Evolutionary conservation across 2,888 invertebrate genomes (phyloP).

Genomic region (Atherix ibis): DNA sequence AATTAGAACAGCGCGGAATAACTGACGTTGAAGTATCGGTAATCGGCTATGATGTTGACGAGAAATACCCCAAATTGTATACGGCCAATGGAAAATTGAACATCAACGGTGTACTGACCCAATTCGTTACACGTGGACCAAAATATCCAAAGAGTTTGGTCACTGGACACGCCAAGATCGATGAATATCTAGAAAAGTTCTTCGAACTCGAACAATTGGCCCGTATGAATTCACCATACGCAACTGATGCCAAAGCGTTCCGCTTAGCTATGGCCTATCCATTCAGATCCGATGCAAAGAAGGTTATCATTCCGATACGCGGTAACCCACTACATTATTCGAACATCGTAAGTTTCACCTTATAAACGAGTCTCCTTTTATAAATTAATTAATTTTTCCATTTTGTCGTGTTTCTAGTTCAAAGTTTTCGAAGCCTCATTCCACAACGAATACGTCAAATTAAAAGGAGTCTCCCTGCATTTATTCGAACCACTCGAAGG

Average conservation of each 20-base stretch:
- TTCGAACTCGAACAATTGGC: conserved; percentile 19
- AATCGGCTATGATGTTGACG: conserved; percentile 40
- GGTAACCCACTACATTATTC: conserved; percentile 43
- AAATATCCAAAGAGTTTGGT: conserved; percentile 10
- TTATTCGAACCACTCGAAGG: conserved; percentile 42
- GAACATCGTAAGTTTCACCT: conserved; percentile 36
- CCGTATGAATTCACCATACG: conserved; percentile 10
- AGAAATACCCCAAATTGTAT: conserved; percentile 40
- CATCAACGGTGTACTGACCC: conserved; percentile 35
- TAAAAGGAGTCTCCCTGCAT: conserved; percentile 44
- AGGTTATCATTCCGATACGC: conserved; percentile 51
- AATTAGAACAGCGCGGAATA: conserved; percentile 23
- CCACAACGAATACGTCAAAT: conserved; percentile 30
- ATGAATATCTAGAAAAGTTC: conserved; percentile 14
- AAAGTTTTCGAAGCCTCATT: conserved; percentile 20
- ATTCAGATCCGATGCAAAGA: conserved; percentile 60
- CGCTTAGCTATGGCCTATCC: conserved; percentile 48
- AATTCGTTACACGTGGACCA: conserved; percentile 25
- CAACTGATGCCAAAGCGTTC: conserved; percentile 46
- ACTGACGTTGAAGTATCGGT: conserved; percentile 43
- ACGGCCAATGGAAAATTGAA: conserved; percentile 38
- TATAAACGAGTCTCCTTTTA: neutral
- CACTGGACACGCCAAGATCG: conserved; percentile 7
- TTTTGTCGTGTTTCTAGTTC: conserved; percentile 20
- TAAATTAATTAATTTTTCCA: neutral